phyloP scores from a whole-genome alignment of 2,113 vertebrate genomes.

The Elephantulus edwardii region DNA sequence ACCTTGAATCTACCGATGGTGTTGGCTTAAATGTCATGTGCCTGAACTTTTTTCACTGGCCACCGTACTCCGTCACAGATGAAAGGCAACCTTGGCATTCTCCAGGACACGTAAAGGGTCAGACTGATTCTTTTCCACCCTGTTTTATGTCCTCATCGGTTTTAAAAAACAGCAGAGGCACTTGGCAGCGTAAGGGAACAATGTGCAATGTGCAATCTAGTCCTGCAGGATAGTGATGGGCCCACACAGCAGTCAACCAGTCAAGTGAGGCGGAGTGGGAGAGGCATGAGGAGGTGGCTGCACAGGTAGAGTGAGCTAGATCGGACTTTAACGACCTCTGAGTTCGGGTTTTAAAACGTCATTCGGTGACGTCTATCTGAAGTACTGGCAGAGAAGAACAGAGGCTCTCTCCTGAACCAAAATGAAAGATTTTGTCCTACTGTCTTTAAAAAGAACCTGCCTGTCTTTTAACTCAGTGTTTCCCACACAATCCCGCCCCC shows the following conservation, averaged over 20 bases:
- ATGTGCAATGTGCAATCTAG: constrained; percentile 6
- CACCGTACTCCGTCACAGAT: background rate
- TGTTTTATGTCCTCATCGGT: background rate
- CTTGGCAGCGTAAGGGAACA: background rate
- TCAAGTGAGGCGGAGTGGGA: background rate
- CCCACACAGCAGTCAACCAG: background rate
- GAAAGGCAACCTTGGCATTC: background rate
- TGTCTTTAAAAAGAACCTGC: background rate
- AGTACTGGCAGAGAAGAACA: background rate
- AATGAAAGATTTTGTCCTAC: background rate
- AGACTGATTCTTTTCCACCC: background rate
- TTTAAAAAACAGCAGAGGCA: constrained; percentile 23
- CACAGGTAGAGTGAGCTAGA: background rate
- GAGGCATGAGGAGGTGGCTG: background rate
- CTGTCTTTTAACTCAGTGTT: background rate
- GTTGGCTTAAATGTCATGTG: background rate
- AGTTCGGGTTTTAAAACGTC: background rate
- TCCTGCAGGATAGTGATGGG: background rate
- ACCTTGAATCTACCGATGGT: background rate
- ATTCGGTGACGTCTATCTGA: background rate
- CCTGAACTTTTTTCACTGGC: background rate
- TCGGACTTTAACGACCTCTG: background rate
- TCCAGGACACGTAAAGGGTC: background rate
- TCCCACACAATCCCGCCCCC: too few species aligned
- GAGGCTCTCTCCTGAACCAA: background rate